Conservation (phyloP, 2,797 vertebrate genomes). For the Periparus ater region DNA sequence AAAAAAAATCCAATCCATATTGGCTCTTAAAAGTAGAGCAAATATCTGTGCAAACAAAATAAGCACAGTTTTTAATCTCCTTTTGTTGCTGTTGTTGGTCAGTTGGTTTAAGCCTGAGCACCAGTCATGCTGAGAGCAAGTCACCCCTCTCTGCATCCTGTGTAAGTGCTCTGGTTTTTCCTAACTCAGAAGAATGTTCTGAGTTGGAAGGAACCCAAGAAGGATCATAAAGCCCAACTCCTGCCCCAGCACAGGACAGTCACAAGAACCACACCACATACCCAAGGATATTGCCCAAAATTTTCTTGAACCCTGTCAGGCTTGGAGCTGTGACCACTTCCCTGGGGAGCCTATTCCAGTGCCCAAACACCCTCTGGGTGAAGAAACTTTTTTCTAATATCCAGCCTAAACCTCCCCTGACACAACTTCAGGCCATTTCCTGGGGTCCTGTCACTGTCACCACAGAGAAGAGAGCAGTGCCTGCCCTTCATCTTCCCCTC, state of each 20-base stretch:
- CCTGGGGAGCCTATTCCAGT: not conserved
- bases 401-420: not conserved
- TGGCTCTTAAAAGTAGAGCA: not conserved
- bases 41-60: not conserved
- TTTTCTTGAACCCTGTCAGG: not conserved
- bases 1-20: fast-evolving
- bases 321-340: not conserved
- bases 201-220: not conserved
- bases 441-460: not conserved
- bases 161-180: not conserved
- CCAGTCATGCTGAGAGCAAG: not conserved
- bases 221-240: not conserved
- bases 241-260: not conserved
- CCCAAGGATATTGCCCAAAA: not conserved
- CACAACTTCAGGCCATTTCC: not conserved
- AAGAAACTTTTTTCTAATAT: not conserved
- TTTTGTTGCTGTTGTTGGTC: not conserved
- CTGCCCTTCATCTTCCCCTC: not conserved
- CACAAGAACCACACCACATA: not conserved
- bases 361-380: fast-evolving
- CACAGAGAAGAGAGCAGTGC: not conserved
- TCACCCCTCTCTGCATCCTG: not conserved
- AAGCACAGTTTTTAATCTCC: not conserved
- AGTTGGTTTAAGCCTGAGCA: not conserved
- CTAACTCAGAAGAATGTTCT: not conserved